A percentile compares a stretch with the other conserved stretches of the same genome.
Evolutionary conservation across 1,140 invertebrate genomes (phyloP).

Genomic region (Macrosteles quadrilineatus): DNA sequence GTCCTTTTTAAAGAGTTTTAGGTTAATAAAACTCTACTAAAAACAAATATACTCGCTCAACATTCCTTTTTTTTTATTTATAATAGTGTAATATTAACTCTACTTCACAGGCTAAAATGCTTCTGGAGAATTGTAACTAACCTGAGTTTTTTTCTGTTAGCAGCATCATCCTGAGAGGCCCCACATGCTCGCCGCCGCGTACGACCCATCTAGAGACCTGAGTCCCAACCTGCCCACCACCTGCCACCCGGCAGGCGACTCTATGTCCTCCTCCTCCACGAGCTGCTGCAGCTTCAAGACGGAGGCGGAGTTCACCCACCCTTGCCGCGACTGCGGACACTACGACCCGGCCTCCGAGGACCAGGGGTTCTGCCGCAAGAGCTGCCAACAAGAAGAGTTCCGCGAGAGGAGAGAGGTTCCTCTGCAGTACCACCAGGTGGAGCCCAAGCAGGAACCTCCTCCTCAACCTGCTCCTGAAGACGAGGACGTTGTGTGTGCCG

Average conservation of each 20-base stretch:
- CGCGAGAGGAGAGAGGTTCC: slow-evolving; percentile 28
- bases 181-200: slow-evolving; percentile 57
- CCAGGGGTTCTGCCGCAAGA: slow-evolving; percentile 16
- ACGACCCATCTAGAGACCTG: slow-evolving; percentile 68
- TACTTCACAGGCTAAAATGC: too few relatives aligned
- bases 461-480: slow-evolving; percentile 46
- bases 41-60: too few relatives aligned
- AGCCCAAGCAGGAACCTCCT: slow-evolving; percentile 55
- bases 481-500: slow-evolving; percentile 66
- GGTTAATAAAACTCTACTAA: too few relatives aligned
- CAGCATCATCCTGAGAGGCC: slow-evolving; percentile 52
- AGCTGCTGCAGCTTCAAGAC: slow-evolving; percentile 54
- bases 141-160: slow-evolving; percentile 53
- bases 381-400: slow-evolving; percentile 22
- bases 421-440: slow-evolving; percentile 43
- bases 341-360: slow-evolving; percentile 39
- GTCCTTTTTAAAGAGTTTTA: too few relatives aligned
- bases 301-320: slow-evolving; percentile 49
- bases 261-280: slow-evolving; percentile 48
- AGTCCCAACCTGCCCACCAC: slow-evolving; percentile 67
- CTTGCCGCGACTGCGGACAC: slow-evolving; percentile 44
- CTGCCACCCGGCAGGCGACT: slow-evolving; percentile 57
- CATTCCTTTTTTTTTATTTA: too few relatives aligned
- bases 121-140: too few relatives aligned
- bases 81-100: too few relatives aligned